Evolutionary conservation across 2,888 invertebrate species (phyloP), one percentile per base, ranked within the genome.

Genomic region (Branchinecta sandiegonensis): DNA sequence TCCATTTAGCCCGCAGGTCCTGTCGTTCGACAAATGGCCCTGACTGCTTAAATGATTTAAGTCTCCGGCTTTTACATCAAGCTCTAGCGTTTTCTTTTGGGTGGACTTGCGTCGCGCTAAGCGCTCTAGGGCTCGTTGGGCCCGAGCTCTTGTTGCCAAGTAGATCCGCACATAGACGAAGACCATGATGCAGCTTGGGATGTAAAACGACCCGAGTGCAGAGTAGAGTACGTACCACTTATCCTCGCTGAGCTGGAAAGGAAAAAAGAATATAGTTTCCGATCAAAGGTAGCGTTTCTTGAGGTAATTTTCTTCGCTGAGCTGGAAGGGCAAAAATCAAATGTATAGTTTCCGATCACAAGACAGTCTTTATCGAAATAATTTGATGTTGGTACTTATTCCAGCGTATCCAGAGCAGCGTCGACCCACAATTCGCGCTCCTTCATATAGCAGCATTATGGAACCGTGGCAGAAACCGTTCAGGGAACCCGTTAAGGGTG

Each of bases 101-200:
- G 56, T 56, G 10, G 67, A 67, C 10, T 48, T 47, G 9, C 69
- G 66, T n/a, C 65, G 64, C 8, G 65, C 65, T n/a, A 64, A 46
- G 46, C 65, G 67, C 47, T 69, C 69, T 13, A 67, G 65, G 69
- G 90, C 90, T 68, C 94, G 82, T 71, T 94, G 82, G 73, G 95
- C 95, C 67, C 95, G 80, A 68, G 90, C 90, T 78, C 94, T 90
- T 67, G 96, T 95, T 63, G 95, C 95, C 80, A 86, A 91, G 82
- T 95, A 99, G 81, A 99, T 97, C 80, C 95, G 86, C 79, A 94
- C 94, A 82, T 99, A 99, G 72, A 99, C 97, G 81, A 97, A 95
- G 77, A 97, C 95, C 96, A 99, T 97, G 78, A 99, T 94, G 79
- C 95, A 92, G 77, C 94, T 94, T 71, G 99, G 97, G 78, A 99